Evolutionary conservation across 2,888 invertebrate species (phyloP), one percentile per base, ranked within the genome.

Genomic region (Drosophila antonietae): DNA sequence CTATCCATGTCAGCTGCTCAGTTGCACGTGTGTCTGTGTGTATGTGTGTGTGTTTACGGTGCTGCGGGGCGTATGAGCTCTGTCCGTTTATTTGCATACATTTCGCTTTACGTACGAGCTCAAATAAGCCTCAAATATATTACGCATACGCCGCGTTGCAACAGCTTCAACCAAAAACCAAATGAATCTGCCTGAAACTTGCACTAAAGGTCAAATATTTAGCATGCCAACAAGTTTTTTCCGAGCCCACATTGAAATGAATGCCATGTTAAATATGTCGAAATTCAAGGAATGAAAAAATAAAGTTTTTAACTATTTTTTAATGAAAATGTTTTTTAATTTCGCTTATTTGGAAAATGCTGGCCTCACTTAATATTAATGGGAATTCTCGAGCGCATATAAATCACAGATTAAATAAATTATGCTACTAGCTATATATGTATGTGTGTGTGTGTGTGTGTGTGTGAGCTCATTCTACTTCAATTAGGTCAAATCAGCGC

Each of bases 61-160:
- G 49, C 57, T 72, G 61, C 64, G 60, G 62, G 47, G 31, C 33
- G 37, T 41, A 31, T 37, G 57, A 52, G 47, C 33, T 31, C 28
- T 37, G 49, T 51, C 62, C 65, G 68, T 64, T 47, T 73, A 81
- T 83, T 83, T 87, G 74, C 83, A 73, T 71, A 73, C 68, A 73
- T 71, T 75, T 66, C 63, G 58, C 56, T 62, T 47, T 56, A 44
- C 57, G 51, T 60, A 55, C 51, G 37, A 51, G 33, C 23, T 55
- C 69, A 56, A 75, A 65, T 78, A 78, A 78, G 75, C 78, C 59
- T 41, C 60, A 67, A 77, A 77, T 68, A 72, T 76, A 73, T 64
- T 57, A 67, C 64, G 59, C 41, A 77, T 78, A 74, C 78, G 69
- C 61, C 60, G 35, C 57, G 73, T 60, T 68, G 62, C 59, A 60